Evolutionary conservation across 2,113 vertebrate genomes (phyloP).

Genomic region (Bothrops jararaca): DNA sequence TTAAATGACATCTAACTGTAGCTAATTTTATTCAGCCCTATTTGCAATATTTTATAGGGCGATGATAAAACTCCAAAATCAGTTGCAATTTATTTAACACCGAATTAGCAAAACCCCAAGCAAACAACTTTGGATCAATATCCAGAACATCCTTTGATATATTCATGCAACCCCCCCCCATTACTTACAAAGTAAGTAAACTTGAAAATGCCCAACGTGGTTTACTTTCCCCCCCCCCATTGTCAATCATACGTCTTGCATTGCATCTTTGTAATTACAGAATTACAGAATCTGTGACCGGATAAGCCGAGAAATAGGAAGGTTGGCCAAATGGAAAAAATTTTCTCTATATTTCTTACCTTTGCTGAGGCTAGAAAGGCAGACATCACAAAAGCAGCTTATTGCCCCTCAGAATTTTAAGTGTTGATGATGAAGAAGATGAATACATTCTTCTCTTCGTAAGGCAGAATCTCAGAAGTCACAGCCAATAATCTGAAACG

Average conservation of each 20-base stretch:
- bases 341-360: background rate
- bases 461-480: background rate
- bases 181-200: background rate
- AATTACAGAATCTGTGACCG: slow-evolving; percentile 8
- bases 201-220: background rate
- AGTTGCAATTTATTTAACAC: background rate
- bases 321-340: background rate
- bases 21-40: background rate
- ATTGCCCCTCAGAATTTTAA: background rate
- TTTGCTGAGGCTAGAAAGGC: background rate
- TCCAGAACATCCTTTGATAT: background rate
- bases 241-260: slow-evolving; percentile 10
- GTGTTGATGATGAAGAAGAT: background rate
- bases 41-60: background rate
- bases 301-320: slow-evolving; percentile 19
- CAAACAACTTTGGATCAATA: background rate
- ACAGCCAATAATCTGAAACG: slow-evolving; percentile 32
- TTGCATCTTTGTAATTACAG: slow-evolving; percentile 17
- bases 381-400: background rate
- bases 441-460: slow-evolving; percentile 9
- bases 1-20: background rate
- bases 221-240: background rate
- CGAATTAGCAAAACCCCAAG: background rate
- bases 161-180: background rate
- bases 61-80: background rate